A percentile compares a stretch with the other conserved stretches of the same genome.
These are phyloP conservation scores for Bombus turneri DNA, from an alignment of 1,140 invertebrate species.

Conservation along the genomic window DNA sequence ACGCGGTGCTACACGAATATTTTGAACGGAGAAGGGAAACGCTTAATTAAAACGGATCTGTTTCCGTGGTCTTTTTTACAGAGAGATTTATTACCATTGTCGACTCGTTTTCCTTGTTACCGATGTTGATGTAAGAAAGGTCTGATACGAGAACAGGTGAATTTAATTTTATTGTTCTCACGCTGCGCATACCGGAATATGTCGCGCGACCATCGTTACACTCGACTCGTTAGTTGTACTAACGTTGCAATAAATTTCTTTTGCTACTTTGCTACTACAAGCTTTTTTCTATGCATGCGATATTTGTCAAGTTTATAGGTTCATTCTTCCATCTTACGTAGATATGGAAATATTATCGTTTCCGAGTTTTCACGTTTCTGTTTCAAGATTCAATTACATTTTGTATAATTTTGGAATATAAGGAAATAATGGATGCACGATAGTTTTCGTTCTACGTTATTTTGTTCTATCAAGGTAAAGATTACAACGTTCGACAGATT, in stretches of 20 bases:
- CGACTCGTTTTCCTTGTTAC: neutral
- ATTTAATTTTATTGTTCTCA: neutral
- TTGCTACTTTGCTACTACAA: neutral
- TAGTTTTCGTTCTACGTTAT: no score
- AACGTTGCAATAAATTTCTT: neutral
- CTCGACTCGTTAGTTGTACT: neutral
- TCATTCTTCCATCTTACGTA: no score
- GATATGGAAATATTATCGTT: no score
- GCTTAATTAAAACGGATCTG: conserved; percentile 16
- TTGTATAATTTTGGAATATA: no score
- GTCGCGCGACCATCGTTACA: neutral
- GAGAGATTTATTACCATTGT: neutral
- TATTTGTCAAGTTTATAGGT: neutral
- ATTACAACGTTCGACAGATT: no score
- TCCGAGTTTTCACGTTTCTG: no score
- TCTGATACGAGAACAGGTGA: neutral
- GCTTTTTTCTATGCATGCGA: neutral
- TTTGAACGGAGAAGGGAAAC: neutral
- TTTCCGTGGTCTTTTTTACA: neutral
- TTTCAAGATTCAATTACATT: no score
- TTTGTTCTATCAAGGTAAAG: no score
- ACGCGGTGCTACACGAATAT: neutral
- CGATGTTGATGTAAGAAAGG: neutral
- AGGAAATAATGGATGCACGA: no score
- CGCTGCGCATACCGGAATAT: neutral